Base-by-base conservation (phyloP, 1,140 invertebrate species). In the Heliothis subflexa region DNA sequence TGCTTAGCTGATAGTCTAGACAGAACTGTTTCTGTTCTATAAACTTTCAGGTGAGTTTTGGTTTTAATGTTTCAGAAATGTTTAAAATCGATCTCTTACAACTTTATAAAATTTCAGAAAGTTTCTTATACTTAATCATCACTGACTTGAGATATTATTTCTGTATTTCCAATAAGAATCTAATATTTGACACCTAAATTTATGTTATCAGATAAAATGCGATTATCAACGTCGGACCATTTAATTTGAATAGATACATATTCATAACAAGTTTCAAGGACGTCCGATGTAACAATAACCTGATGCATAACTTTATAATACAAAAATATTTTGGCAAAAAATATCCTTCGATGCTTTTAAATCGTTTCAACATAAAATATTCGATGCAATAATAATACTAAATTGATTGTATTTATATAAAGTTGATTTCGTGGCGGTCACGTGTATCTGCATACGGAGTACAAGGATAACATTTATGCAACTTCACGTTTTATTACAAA, bases 1-100 rank as follows among this genome's bases (percentile, higher is more conserved):
- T 33, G 21, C 18, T n/a, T 75, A 49, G 16, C 33, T 0, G 54
- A 59, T 74, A 59, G 55, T 75, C 47, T 73, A 47, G 54, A 61
- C n/a, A 50, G n/a, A 10, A n/a, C 66, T 68, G 78, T 18, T 70
- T 79, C 61, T 33, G 81, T 82, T 82, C 81, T 82, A 82, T 80
- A 82, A 80, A 79, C 74, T 79, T 82, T 78, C 50, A 75, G 81
- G 81, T 82, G 70, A 66, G 54, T 61, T 80, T 5, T 25, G 9
- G 14, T 16, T 55, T 5, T 55, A 71, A 25, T 45, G 21, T 71
- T 55, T 40, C 33, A 40, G 33, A 40, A 40, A 40, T 40, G 7
- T 40, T 40, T 40, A 40, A 40, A 40, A 40, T 40, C 33, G 5
- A 40, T 0, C 33, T 40, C 5, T 40, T 0, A 9, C 33, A 40